A percentile compares a stretch with the other conserved stretches of the same genome.
These are phyloP conservation scores for Synodontis membranacea DNA, from an alignment of 2,113 vertebrate genomes.

Conservation along the genomic window DNA sequence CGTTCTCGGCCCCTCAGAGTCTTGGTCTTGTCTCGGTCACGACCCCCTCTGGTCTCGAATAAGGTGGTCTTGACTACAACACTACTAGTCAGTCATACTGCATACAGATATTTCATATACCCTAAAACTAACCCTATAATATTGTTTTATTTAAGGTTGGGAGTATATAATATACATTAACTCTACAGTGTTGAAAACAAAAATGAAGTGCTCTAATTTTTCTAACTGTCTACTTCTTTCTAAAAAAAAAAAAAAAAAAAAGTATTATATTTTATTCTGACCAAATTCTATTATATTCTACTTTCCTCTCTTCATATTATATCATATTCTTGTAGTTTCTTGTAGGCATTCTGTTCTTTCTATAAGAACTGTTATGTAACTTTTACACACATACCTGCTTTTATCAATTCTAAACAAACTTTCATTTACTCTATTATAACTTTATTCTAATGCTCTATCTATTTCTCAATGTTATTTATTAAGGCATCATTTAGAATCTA, in stretches of 20 bases:
- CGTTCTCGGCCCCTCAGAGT: no score
- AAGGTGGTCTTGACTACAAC: no score
- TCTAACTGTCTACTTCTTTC: not conserved
- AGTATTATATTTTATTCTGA: not conserved
- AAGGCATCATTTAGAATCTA: not conserved
- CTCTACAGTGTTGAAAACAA: not conserved
- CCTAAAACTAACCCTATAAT: no score
- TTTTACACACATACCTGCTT: no score
- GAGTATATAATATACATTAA: not conserved
- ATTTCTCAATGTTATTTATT: no score
- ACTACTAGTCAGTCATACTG: not conserved
- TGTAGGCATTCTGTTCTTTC: no score
- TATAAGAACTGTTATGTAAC: not conserved
- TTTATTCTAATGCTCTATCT: not conserved
- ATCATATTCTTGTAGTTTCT: no score
- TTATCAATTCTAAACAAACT: not conserved
- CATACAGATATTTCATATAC: not conserved
- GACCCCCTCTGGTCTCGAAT: no score
- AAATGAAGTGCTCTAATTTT: not conserved
- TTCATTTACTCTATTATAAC: not conserved
- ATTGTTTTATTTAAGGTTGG: not conserved
- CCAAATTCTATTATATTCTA: not conserved
- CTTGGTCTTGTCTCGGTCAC: no score
- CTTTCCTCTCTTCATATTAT: not conserved
- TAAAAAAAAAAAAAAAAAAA: not conserved